Conservation (phyloP, 2,888 invertebrate genomes). For the Calameuta pallipes region DNA sequence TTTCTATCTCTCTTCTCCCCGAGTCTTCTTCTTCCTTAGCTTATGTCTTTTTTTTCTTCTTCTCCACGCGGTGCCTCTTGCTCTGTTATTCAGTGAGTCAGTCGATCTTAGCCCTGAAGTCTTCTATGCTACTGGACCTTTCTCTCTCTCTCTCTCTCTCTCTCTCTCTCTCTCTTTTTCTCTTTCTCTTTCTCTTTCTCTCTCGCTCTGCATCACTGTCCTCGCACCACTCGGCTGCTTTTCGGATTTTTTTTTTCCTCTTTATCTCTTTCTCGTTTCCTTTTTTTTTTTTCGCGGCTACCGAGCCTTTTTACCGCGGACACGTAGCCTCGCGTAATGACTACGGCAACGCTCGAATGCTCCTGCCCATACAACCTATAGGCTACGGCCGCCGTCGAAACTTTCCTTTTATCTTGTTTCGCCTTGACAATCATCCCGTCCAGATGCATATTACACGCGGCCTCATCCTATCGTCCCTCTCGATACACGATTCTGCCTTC, state of each 20-base stretch:
- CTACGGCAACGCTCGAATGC: conserved; percentile 51
- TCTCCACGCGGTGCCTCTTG: conserved; percentile 14
- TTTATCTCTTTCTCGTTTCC: conserved; percentile 14
- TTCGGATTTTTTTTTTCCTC: conserved; percentile 8
- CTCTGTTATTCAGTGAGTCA: background rate
- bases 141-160: background rate
- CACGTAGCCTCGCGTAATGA: conserved; percentile 50
- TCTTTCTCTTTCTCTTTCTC: background rate
- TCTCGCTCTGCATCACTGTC: conserved; percentile 15
- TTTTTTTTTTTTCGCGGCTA: conserved; percentile 40
- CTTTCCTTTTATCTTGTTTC: conserved; percentile 4
- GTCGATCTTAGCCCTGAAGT: background rate
- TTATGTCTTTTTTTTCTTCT: background rate
- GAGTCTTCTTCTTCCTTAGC: background rate
- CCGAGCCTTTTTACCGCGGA: conserved; percentile 52
- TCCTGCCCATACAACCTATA: conserved; percentile 31
- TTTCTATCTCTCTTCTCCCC: background rate
- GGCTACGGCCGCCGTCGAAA: background rate
- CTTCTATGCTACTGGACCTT: background rate
- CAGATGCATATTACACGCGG: conserved; percentile 8
- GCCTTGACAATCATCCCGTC: conserved; percentile 10
- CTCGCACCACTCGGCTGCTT: conserved; percentile 4
- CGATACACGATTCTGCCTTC: background rate
- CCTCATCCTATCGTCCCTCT: background rate
- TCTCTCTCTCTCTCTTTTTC: background rate